Evolutionary conservation across 2,888 invertebrate species (phyloP).

Genomic region (Hydroisotoma schaefferi): DNA sequence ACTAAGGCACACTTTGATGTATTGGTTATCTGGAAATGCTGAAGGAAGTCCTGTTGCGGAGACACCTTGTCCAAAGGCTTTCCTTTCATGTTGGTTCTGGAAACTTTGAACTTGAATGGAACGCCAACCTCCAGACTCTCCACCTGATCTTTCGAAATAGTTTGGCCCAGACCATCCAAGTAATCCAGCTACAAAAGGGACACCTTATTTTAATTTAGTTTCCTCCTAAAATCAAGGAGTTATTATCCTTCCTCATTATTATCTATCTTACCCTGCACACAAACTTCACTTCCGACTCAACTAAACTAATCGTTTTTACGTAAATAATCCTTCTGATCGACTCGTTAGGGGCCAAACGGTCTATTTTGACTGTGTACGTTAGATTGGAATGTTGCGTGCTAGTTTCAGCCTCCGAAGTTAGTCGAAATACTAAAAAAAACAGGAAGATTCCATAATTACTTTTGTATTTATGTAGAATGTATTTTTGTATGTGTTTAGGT

Average conservation of each 20-base stretch:
- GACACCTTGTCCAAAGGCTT: neutral
- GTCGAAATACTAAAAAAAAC: slow-evolving; percentile 5
- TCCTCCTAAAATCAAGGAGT: no score
- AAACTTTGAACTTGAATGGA: neutral
- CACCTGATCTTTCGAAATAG: neutral
- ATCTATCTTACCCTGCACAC: neutral
- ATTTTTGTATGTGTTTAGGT: no score
- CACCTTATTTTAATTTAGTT: no score
- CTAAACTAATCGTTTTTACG: neutral
- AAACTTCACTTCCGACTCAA: neutral
- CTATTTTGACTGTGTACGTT: slow-evolving; percentile 26
- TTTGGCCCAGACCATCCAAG: neutral
- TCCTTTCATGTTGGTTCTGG: neutral
- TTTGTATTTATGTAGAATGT: no score
- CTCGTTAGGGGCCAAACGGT: slow-evolving; percentile 19
- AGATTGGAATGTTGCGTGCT: neutral
- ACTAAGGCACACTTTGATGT: neutral
- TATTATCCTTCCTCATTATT: no score
- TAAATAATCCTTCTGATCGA: slow-evolving; percentile 20
- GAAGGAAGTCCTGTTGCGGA: neutral
- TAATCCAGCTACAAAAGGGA: neutral
- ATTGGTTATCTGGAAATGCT: neutral
- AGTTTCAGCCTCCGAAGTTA: slow-evolving; percentile 4
- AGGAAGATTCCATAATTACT: no score
- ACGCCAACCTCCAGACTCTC: neutral